Conservation (phyloP, 2,888 invertebrate genomes). For the Cerastis leucographa region DNA sequence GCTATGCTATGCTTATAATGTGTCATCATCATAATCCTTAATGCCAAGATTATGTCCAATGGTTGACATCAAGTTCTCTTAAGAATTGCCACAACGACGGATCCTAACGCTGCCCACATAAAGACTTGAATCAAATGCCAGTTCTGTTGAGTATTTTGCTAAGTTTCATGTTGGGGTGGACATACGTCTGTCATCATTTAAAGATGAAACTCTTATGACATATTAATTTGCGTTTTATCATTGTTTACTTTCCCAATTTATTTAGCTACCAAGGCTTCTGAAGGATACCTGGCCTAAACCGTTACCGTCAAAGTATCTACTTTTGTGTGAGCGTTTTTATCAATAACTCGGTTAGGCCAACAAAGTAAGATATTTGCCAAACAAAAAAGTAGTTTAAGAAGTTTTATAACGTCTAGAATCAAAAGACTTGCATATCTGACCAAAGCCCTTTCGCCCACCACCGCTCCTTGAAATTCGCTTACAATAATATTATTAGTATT, state of each 20-base stretch:
- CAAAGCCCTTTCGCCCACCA: conserved; percentile 11
- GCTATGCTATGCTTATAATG: background rate
- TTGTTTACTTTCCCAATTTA: background rate
- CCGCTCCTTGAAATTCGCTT: conserved; percentile 45
- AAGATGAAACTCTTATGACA: background rate
- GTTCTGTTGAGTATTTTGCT: background rate
- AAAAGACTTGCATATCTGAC: conserved; percentile 7
- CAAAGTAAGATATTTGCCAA: background rate
- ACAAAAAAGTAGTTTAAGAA: background rate
- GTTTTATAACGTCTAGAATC: background rate
- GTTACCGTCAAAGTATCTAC: background rate
- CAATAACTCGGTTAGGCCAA: too few relatives aligned
- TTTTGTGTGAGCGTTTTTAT: background rate
- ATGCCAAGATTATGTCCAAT: background rate
- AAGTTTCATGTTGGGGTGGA: conserved; percentile 21
- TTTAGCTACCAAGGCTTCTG: background rate
- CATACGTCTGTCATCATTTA: conserved; percentile 35
- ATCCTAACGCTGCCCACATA: conserved; percentile 25
- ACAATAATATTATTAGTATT: conserved; percentile 46
- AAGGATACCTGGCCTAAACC: too few relatives aligned
- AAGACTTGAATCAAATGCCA: conserved; percentile 29
- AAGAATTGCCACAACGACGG: background rate
- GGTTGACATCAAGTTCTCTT: conserved; percentile 17
- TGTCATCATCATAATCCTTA: background rate
- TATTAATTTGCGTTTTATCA: background rate